Base-by-base conservation (phyloP, 2,113 vertebrate genomes). In the Centropristis striata region DNA sequence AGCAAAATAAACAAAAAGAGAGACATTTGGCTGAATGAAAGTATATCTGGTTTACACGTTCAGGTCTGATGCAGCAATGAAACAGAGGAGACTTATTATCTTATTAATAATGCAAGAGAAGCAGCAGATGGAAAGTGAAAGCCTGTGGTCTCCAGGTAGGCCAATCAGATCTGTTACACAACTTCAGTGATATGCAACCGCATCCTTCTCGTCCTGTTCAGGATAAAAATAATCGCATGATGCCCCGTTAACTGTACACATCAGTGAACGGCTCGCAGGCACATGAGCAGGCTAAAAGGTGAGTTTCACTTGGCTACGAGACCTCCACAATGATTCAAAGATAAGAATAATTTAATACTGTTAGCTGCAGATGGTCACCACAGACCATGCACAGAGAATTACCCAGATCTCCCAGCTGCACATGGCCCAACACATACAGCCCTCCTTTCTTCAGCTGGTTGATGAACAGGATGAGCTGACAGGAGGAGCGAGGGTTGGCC, bases 361-460 rank as follows among this genome's bases (percentile, higher is more conserved):
- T 59, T 44, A 36, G 57, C 42, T 71, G 74, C 74, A 76, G 51
- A 77, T 53, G 46, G 65, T 57, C 65, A 13, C 5, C 37, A 36
- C 55, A 84, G 25, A 73, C 49, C 50, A 51, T 28, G 46, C 20
- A 44, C 27, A 28, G 21, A 53, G 2, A 25, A 77, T 93, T 93
- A 96, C 96, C 96, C 80, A 96, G 93, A 87, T 96, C 95, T 74
- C 96, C 96, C 53, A 96, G 91, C 92, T 96, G 94, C 68, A 96
- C 96, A 4, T 96, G 96, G 44, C 96, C 96, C 87, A 96, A 53
- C 44, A 96, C 94, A 20, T 86, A 96, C 37, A 96, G 92, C 1
- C 96, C 96, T 10, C 96, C 96, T 82, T 96, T 96, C 90, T 96
- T 96, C 70, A 96, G 78, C 92, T 96, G 95, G 89, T 96, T 96